Evolutionary conservation across 1,140 invertebrate species (phyloP).

Genomic region (Nasonia longicornis): DNA sequence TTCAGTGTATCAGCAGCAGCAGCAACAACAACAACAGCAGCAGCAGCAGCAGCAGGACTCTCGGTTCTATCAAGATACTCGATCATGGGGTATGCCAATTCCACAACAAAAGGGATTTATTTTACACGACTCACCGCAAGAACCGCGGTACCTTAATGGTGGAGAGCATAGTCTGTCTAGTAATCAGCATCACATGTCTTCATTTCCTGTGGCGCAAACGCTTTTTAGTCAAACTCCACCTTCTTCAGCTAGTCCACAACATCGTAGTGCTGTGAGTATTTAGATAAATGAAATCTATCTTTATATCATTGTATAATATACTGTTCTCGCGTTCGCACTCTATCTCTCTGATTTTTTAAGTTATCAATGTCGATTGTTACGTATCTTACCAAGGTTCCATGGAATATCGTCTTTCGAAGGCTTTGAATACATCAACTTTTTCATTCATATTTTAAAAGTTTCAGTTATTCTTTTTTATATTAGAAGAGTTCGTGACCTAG

Average conservation of each 20-base stretch:
- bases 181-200: slow-evolving; percentile 64
- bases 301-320: background rate
- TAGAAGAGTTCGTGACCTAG: background rate
- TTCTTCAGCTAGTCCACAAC: slow-evolving; percentile 68
- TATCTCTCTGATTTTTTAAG: background rate
- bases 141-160: slow-evolving; percentile 67
- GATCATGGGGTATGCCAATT: slow-evolving; percentile 62
- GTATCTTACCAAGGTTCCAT: background rate
- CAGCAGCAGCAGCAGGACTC: slow-evolving; percentile 54
- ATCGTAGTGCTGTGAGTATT: slow-evolving; percentile 66
- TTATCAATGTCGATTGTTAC: background rate
- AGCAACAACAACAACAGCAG: background rate
- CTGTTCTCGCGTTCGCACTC: background rate
- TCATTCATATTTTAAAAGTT: background rate
- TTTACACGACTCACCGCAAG: slow-evolving; percentile 64
- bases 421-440: background rate
- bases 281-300: background rate
- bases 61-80: slow-evolving; percentile 65
- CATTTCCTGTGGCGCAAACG: slow-evolving; percentile 62
- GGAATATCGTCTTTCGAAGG: background rate
- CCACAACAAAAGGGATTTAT: slow-evolving; percentile 66
- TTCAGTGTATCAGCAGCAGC: slow-evolving; percentile 59
- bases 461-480: background rate
- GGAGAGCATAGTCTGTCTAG: slow-evolving; percentile 68
- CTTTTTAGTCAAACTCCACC: slow-evolving; percentile 68